phyloP scores from a whole-genome alignment of 2,888 invertebrate species.

The Acanthosepion lycidas region DNA sequence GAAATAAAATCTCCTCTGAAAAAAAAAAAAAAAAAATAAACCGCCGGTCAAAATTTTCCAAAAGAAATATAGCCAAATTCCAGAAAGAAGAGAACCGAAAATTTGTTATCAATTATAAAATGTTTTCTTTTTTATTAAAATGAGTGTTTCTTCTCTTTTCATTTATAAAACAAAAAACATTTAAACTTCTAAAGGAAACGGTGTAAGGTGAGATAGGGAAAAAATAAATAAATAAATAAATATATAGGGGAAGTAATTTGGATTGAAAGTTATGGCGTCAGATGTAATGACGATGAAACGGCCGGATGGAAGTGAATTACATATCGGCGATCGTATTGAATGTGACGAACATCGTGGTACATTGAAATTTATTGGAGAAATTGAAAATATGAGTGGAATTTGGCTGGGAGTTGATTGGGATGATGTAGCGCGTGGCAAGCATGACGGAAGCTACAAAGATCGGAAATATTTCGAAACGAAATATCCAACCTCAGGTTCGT shows the following conservation, averaged over 20 bases:
- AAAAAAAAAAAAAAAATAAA: background rate
- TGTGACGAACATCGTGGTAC: conserved; percentile 78
- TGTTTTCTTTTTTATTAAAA: background rate
- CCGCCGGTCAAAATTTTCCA: background rate
- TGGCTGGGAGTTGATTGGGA: conserved; percentile 99
- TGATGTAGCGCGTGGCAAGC: conserved; percentile 89
- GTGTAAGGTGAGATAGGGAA: background rate
- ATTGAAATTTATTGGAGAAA: conserved; percentile 85
- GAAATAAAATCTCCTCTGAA: background rate
- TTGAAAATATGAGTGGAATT: conserved; percentile 79
- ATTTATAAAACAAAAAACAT: background rate
- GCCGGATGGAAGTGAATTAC: conserved; percentile 60
- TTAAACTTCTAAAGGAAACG: background rate
- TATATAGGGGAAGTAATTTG: background rate
- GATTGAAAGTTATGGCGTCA: background rate
- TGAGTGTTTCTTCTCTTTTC: background rate
- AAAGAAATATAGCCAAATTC: background rate
- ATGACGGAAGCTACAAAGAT: conserved; percentile 89
- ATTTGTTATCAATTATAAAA: background rate
- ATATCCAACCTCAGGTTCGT: conserved; percentile 88
- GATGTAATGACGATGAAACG: conserved; percentile 50
- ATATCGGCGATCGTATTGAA: conserved; percentile 76
- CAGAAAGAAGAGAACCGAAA: background rate
- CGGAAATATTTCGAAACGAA: conserved; percentile 84
- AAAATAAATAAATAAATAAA: too few species aligned